Evolutionary conservation across 2,888 invertebrate genomes (phyloP).

Genomic region (Cryptus armator): DNA sequence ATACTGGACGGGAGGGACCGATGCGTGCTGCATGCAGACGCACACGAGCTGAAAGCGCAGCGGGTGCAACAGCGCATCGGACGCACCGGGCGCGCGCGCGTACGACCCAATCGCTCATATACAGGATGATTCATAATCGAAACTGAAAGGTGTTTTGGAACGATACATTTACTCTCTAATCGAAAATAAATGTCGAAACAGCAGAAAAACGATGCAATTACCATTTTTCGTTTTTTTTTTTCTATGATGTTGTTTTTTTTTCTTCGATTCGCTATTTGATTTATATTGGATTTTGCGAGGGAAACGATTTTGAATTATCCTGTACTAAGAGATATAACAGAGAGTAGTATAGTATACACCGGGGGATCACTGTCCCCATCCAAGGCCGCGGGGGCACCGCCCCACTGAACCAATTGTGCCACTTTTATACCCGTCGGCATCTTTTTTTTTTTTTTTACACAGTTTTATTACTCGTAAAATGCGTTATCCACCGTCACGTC

Average conservation of each 20-base stretch:
- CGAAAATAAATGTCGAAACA: background rate
- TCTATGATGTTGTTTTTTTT: background rate
- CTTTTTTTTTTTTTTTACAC: constrained; percentile 64
- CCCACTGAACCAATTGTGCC: constrained; percentile 85
- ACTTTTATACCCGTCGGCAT: constrained; percentile 72
- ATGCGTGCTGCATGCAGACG: constrained; percentile 13
- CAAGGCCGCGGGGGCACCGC: constrained; percentile 84
- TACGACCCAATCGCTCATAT: constrained; percentile 47
- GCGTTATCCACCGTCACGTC: constrained; percentile 64
- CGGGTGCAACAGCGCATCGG: constrained; percentile 57
- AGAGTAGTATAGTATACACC: constrained; percentile 46
- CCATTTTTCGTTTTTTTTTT: background rate
- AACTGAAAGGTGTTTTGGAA: background rate
- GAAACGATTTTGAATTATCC: constrained; percentile 3
- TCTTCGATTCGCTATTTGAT: background rate
- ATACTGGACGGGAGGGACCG: constrained; percentile 29
- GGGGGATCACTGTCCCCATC: constrained; percentile 82
- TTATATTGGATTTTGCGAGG: background rate
- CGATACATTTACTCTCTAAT: background rate
- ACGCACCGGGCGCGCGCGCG: constrained; percentile 45
- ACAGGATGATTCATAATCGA: constrained; percentile 55
- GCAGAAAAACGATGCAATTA: background rate
- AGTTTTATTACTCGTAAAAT: constrained; percentile 75
- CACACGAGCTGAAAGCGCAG: constrained; percentile 33
- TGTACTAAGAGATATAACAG: constrained; percentile 47